Conservation (phyloP, 2,797 vertebrate species). For the Austrolebias charrua region DNA sequence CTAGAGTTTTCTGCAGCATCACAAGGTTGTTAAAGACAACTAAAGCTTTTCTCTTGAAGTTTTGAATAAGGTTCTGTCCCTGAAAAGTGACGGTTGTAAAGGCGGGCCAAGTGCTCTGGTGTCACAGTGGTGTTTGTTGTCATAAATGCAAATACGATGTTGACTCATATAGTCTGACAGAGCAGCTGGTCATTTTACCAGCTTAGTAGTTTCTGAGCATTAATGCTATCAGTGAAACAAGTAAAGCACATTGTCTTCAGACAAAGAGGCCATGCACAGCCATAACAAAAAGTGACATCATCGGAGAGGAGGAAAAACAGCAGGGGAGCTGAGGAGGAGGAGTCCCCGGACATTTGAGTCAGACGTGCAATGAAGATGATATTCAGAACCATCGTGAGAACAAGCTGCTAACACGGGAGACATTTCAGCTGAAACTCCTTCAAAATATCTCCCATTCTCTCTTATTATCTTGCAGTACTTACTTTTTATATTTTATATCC, state of each 20-base stretch:
- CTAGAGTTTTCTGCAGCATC: constrained; percentile 26
- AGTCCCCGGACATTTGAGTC: constrained; percentile 52
- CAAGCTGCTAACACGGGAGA: constrained; percentile 19
- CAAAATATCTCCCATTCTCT: constrained; percentile 7
- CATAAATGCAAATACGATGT: constrained; percentile 51
- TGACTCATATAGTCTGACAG: constrained; percentile 27
- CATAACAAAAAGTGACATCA: constrained; percentile 80
- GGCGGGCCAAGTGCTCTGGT: constrained; percentile 29
- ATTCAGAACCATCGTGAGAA: constrained; percentile 37
- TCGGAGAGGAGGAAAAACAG: constrained; percentile 62
- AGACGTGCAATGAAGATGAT: too few species aligned
- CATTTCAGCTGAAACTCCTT: constrained; percentile 23
- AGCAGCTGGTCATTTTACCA: constrained; percentile 30
- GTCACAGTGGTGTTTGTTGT: constrained; percentile 39
- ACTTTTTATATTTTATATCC: background rate
- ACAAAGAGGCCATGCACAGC: constrained; percentile 70
- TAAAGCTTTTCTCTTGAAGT: constrained; percentile 11
- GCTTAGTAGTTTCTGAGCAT: constrained; percentile 14
- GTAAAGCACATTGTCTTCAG: constrained; percentile 68
- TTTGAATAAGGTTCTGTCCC: constrained; percentile 4
- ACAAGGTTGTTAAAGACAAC: background rate
- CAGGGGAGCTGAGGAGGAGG: constrained; percentile 53
- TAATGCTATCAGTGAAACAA: constrained; percentile 64
- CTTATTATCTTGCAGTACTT: background rate
- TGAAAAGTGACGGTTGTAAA: constrained; percentile 23